These are phyloP conservation scores for Drosophila nigricruria DNA, from an alignment of 2,888 invertebrate genomes.

Conservation along the genomic window DNA sequence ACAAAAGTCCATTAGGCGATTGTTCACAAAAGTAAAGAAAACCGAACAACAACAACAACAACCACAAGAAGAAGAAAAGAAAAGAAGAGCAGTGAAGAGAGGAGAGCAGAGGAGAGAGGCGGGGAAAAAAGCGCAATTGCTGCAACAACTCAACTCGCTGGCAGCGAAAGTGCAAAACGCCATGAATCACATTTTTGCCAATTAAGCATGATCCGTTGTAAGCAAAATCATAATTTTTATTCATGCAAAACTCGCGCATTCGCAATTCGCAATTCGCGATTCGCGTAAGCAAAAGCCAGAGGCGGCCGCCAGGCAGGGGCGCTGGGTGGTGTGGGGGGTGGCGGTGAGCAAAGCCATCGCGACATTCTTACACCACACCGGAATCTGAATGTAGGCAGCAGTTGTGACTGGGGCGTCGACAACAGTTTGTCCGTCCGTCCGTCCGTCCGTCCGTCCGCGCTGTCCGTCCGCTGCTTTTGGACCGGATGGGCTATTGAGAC, in stretches of 20 bases:
- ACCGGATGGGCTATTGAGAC: conserved; percentile 80
- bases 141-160: conserved; percentile 20
- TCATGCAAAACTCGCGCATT: conserved; percentile 30
- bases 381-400: conserved; percentile 79
- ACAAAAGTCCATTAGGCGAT: conserved; percentile 53
- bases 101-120: background rate
- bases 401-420: conserved; percentile 79
- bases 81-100: background rate
- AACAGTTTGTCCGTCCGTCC: conserved; percentile 50
- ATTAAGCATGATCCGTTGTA: conserved; percentile 80
- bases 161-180: conserved; percentile 72
- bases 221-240: conserved; percentile 65
- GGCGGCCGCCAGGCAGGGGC: background rate
- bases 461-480: conserved; percentile 15
- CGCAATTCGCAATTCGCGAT: conserved; percentile 11
- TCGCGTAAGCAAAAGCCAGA: conserved; percentile 48
- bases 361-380: conserved; percentile 80
- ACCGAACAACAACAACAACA: background rate
- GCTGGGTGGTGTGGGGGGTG: background rate
- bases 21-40: conserved; percentile 34
- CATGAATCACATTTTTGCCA: conserved; percentile 80
- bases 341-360: conserved; percentile 36
- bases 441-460: conserved; percentile 8
- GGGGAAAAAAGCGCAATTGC: conserved; percentile 50
- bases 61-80: background rate